These are phyloP conservation scores for Oscheius sp. DNA, from an alignment of 1,140 invertebrate species.

Conservation along the genomic window DNA sequence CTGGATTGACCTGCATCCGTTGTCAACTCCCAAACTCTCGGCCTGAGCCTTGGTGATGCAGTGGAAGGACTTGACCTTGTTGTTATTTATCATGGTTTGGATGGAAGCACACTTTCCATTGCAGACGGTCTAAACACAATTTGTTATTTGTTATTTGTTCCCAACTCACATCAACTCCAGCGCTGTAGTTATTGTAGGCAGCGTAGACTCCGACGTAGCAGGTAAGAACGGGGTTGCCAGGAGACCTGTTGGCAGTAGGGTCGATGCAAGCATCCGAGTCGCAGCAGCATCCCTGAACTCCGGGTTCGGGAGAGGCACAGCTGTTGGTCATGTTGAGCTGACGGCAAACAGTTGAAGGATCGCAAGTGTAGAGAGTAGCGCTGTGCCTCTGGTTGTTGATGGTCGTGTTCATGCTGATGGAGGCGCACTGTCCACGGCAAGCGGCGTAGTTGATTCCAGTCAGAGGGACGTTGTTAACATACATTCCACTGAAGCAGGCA, in stretches of 20 bases:
- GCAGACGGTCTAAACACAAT: slow-evolving; percentile 10
- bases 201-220: slow-evolving; percentile 27
- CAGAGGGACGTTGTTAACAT: background rate
- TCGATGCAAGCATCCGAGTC: slow-evolving; percentile 33
- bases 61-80: background rate
- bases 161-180: slow-evolving; percentile 12
- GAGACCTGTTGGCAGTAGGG: slow-evolving; percentile 16
- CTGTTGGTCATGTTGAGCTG: slow-evolving; percentile 24
- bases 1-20: background rate
- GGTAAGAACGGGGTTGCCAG: slow-evolving; percentile 16
- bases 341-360: slow-evolving; percentile 6
- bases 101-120: slow-evolving; percentile 26
- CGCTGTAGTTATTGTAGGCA: background rate
- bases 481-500: slow-evolving; percentile 20
- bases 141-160: too few relatives aligned
- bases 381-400: background rate
- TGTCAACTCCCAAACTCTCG: slow-evolving; percentile 1
- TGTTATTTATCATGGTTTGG: background rate
- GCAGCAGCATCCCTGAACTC: slow-evolving; percentile 34
- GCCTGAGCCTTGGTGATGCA: slow-evolving; percentile 2
- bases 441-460: background rate
- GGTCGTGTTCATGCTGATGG: slow-evolving; percentile 6
- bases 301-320: slow-evolving; percentile 12
- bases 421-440: slow-evolving; percentile 28
- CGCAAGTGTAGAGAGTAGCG: slow-evolving; percentile 28